Base-by-base conservation (phyloP, 1,140 invertebrate species). In the Plutomurus gul region DNA sequence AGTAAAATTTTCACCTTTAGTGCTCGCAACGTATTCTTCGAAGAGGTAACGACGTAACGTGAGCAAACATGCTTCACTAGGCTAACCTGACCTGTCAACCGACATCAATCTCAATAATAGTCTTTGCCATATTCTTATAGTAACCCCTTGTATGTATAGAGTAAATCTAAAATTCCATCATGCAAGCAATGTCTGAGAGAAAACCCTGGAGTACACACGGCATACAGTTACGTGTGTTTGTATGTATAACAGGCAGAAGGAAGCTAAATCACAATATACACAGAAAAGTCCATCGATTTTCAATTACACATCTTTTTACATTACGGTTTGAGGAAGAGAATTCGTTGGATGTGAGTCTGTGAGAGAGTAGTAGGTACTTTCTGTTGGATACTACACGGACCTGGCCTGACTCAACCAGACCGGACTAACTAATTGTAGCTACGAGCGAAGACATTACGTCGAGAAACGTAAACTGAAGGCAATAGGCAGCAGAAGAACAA, bases 31-130 rank as follows among this genome's bases (percentile, higher is more conserved):
- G n/a, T n/a, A n/a, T n/a, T n/a, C n/a, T n/a, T n/a, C n/a, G 27
- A n/a, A 25, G 33, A 60, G 51, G 51, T 60, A 60, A 16, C 51
- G 27, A 60, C n/a, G n/a, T n/a, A 33, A 33, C 51, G 51, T 60
- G 18, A 25, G 51, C 33, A 60, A 60, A 60, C 51, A 60, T 16
- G 51, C 51, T 60, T 33, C 22, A 25, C 51, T 60, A 60, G 51
- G 22, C 51, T 60, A 60, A 60, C 51, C 51, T 60, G 51, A 60
- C 51, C 51, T 60, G 51, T 60, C 51, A 60, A 60, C 30, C 51
- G n/a, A 30, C 51, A 60, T 60, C 51, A 60, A 60, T 60, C 51
- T 60, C 51, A 60, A 60, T 60, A 60, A 60, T 60, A 30, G 51
- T 4, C 51, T 60, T 60, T 60, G 25, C 27, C 27, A 33, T 30